Conservation (phyloP, 2,113 vertebrate genomes). For the Indicator indicator region DNA sequence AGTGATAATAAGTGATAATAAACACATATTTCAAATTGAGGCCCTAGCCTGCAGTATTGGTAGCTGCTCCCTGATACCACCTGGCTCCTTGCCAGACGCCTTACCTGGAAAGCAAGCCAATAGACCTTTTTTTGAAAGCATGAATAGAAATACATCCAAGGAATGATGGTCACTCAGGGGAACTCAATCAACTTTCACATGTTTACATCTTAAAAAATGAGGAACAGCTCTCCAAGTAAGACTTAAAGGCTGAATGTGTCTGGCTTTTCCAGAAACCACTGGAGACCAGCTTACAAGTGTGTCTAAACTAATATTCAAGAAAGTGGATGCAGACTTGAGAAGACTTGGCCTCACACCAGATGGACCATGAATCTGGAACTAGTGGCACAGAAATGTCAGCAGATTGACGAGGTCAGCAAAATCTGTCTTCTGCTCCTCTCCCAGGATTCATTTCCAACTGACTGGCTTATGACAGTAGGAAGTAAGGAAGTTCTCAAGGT, state of each 20-base stretch:
- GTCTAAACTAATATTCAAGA: background rate
- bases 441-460: background rate
- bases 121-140: background rate
- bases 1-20: background rate
- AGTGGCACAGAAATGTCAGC: accelerated
- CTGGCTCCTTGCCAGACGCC: background rate
- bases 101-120: background rate
- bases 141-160: background rate
- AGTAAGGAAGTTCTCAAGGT: background rate
- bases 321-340: background rate
- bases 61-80: background rate
- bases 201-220: background rate
- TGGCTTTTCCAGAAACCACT: background rate
- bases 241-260: background rate
- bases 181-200: background rate
- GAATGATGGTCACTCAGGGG: background rate
- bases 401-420: background rate
- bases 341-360: background rate
- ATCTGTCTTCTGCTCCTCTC: background rate
- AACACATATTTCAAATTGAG: background rate
- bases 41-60: background rate
- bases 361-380: background rate
- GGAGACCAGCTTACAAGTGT: background rate
- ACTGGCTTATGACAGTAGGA: background rate
- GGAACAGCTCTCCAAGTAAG: background rate